A percentile compares a stretch with the other conserved stretches of the same genome.
These are phyloP conservation scores for Xiphophorus maculatus DNA, from an alignment of 2,113 vertebrate genomes.

Conservation along the genomic window DNA sequence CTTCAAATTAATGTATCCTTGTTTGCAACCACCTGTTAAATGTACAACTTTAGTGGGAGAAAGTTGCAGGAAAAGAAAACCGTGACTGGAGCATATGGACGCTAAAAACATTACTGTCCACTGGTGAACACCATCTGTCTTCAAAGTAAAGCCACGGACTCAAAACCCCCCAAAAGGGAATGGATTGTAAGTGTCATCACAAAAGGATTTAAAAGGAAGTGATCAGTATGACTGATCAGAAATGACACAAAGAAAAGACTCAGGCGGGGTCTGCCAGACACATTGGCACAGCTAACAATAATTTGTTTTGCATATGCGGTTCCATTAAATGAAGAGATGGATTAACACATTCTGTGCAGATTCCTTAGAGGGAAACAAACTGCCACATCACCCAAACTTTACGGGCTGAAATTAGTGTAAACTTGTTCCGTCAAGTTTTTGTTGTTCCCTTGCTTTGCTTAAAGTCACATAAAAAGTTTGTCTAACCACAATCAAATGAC, in stretches of 20 bases:
- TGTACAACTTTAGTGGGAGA: background rate
- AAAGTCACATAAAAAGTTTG: background rate
- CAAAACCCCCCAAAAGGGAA: background rate
- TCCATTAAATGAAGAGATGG: conserved; percentile 17
- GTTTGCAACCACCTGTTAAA: background rate
- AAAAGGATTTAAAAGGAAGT: conserved; percentile 39
- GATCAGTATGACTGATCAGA: conserved; percentile 48
- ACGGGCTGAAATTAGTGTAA: conserved; percentile 1
- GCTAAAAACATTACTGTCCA: background rate
- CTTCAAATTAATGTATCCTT: background rate
- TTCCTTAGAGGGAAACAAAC: conserved; percentile 26
- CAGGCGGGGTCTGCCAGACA: conserved; percentile 41
- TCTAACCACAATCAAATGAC: background rate
- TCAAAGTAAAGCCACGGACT: conserved; percentile 3
- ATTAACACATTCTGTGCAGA: conserved; percentile 40
- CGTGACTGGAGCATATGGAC: background rate
- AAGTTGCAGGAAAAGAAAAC: background rate
- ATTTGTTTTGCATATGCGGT: conserved; percentile 56
- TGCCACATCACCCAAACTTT: conserved; percentile 39
- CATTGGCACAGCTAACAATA: conserved; percentile 35
- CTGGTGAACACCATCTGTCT: conserved; percentile 36
- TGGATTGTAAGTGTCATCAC: conserved; percentile 24
- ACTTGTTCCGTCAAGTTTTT: background rate
- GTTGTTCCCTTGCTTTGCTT: background rate
- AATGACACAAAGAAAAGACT: conserved; percentile 46